A percentile compares a stretch with the other conserved stretches of the same genome.
phyloP scores from a whole-genome alignment of 2,113 vertebrate species.

The Neolamprologus tretocephalus region DNA sequence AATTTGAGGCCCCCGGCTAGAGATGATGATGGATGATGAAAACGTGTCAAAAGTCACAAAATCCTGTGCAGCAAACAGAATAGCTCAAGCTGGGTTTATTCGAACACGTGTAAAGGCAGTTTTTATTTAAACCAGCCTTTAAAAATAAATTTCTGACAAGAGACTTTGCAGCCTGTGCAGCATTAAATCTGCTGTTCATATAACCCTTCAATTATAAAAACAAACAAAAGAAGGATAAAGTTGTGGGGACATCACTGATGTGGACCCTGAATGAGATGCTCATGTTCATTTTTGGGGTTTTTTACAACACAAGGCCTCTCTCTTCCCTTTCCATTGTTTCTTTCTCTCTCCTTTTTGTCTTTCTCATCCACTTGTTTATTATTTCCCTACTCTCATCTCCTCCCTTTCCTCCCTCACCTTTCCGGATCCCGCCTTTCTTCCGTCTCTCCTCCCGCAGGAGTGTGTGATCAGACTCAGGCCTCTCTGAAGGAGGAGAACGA shows the following conservation, averaged over 20 bases:
- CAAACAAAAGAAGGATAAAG: not conserved
- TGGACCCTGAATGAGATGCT: not conserved
- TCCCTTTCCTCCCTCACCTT: not conserved
- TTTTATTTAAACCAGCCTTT: not conserved
- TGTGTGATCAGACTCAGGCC: constrained; percentile 77
- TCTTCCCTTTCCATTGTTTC: not conserved
- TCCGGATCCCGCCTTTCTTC: not conserved
- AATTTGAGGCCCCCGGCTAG: not conserved
- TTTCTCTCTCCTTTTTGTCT: not conserved
- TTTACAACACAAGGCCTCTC: not conserved
- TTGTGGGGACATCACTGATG: not conserved
- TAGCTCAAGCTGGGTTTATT: not conserved
- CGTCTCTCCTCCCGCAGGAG: constrained; percentile 56
- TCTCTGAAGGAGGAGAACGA: constrained; percentile 90
- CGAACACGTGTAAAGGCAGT: not conserved
- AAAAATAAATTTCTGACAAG: not conserved
- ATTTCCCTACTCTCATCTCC: not conserved
- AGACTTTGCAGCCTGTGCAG: not conserved
- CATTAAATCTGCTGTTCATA: not conserved
- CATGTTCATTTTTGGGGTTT: not conserved
- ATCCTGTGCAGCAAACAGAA: not conserved
- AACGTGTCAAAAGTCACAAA: not conserved
- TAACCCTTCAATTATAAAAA: not conserved
- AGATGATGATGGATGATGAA: not conserved
- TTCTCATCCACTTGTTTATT: not conserved